A percentile compares a stretch with the other conserved stretches of the same genome.
These are phyloP conservation scores for Cyclargus thomasi DNA, from an alignment of 1,140 invertebrate species.

Conservation along the genomic window DNA sequence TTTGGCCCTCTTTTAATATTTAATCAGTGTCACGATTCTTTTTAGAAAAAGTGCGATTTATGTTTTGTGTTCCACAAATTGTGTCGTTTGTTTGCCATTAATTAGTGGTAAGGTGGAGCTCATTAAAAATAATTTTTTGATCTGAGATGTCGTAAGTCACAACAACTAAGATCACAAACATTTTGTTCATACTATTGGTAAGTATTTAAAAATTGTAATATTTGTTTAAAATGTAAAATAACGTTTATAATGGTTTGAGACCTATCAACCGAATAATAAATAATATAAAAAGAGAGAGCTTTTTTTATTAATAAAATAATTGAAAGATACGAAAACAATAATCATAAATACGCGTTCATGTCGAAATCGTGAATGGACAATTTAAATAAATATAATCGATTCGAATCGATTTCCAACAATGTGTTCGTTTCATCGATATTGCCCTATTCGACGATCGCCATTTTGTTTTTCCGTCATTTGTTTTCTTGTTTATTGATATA, in stretches of 20 bases:
- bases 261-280: neutral
- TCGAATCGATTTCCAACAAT: slow-evolving; percentile 8
- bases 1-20: slow-evolving; percentile 2
- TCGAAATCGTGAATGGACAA: slow-evolving; percentile 1
- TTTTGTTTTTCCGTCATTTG: neutral
- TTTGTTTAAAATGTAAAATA: neutral
- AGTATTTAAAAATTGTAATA: neutral
- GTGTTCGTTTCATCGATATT: slow-evolving; percentile 4
- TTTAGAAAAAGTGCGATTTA: neutral
- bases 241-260: neutral
- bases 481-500: slow-evolving; percentile 6
- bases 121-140: neutral
- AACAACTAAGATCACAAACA: neutral
- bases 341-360: slow-evolving; percentile 4
- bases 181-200: neutral
- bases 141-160: neutral
- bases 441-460: neutral
- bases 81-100: neutral
- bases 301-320: neutral
- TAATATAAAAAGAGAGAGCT: neutral
- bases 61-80: neutral
- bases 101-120: neutral
- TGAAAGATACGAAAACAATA: neutral
- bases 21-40: slow-evolving; percentile 1
- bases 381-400: slow-evolving; percentile 9